Conservation (phyloP, 2,113 vertebrate genomes). For the Dicentrarchus labrax region DNA sequence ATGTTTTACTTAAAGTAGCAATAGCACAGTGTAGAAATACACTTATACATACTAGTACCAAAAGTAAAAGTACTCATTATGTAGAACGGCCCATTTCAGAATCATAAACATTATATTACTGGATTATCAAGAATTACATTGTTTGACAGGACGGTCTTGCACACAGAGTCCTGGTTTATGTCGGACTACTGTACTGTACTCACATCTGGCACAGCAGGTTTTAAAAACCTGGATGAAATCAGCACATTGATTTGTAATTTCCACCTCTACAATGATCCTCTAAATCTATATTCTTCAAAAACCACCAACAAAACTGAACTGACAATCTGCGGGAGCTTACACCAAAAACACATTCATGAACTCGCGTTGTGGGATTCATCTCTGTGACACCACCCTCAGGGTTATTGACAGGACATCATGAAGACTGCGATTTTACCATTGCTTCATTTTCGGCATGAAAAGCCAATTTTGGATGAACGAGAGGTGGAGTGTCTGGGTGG, state of each 20-base stretch:
- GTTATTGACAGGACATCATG: not conserved
- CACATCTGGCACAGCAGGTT: no score
- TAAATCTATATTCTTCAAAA: not conserved
- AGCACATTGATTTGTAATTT: not conserved
- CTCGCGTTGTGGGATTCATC: not conserved
- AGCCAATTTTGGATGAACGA: not conserved
- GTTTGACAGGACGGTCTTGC: no score
- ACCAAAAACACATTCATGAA: not conserved
- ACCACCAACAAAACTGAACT: not conserved
- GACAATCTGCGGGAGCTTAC: not conserved
- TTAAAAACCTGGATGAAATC: no score
- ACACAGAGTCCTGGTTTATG: no score
- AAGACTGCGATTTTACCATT: not conserved
- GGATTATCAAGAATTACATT: no score
- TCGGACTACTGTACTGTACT: no score
- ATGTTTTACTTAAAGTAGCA: no score
- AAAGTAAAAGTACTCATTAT: no score
- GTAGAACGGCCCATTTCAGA: no score
- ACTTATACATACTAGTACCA: no score
- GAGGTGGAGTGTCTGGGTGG: constrained; percentile 18
- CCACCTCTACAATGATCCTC: not conserved
- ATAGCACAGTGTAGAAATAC: no score
- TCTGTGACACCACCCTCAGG: not conserved
- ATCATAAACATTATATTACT: no score
- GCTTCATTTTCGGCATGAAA: constrained; percentile 3